phyloP scores from a whole-genome alignment of 2,113 vertebrate species.

The Rhinogobius similis region DNA sequence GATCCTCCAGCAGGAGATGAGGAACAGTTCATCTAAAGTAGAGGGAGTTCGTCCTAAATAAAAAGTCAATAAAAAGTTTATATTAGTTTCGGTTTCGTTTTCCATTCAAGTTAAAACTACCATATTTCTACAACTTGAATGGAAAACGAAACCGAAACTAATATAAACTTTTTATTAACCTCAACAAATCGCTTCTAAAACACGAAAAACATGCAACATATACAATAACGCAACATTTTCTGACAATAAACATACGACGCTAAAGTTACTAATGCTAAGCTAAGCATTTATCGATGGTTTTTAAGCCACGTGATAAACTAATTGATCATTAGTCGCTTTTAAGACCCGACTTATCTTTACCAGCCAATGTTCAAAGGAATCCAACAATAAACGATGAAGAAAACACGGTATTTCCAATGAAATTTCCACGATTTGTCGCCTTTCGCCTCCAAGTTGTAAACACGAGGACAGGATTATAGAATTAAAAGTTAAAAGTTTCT shows the following conservation, averaged over 20 bases:
- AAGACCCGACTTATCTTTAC: neutral
- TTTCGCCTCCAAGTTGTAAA: neutral
- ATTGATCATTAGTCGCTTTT: neutral
- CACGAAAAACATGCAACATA: neutral
- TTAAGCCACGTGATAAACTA: neutral
- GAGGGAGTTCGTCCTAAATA: too few relatives aligned
- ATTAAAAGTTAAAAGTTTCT: neutral
- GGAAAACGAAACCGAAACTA: neutral
- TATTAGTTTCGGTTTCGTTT: neutral
- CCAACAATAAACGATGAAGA: too few relatives aligned
- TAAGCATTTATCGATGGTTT: neutral
- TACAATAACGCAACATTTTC: neutral
- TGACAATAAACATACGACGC: neutral
- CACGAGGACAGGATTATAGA: neutral
- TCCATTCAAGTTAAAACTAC: neutral
- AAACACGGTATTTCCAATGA: neutral
- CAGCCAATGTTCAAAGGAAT: neutral
- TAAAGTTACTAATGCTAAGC: neutral
- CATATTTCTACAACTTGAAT: neutral
- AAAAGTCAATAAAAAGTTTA: too few relatives aligned
- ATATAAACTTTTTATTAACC: neutral
- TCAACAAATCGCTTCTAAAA: neutral
- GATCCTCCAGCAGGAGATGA: too few relatives aligned
- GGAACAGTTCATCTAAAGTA: too few relatives aligned
- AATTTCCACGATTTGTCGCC: neutral